Evolutionary conservation across 2,113 vertebrate species (phyloP), one percentile per base, ranked within the genome.

Genomic region (Genyomyrus donnyi): DNA sequence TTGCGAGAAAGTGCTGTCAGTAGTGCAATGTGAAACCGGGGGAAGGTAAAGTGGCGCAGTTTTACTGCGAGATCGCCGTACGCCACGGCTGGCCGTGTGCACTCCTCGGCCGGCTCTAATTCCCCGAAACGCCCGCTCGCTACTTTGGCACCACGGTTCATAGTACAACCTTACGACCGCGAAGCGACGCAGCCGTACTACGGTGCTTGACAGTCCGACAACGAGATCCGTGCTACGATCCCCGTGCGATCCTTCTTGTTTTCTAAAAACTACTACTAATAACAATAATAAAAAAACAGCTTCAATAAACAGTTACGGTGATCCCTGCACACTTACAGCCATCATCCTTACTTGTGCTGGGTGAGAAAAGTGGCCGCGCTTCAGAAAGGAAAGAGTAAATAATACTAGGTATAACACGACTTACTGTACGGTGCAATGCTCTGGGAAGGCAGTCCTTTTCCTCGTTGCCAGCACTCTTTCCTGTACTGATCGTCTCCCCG

Each of bases 391-490:
- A 87, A 92, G 90, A 89, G 66, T 92, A 39, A 86, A 66, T 77
- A 91, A 62, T 91, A 90, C 87, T 66, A 46, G 15, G 85, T 89
- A 91, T 21, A 89, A 62, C 85, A 85, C 31, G 95, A 98, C 97
- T 98, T 98, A 98, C 97, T 97, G 96, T 97, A 91, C 95, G 97
- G 96, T 97, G 96, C 95, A 95, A 93, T 95, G 95, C 95, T 95
- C 95, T 93, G 93, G 90, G 93, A 94, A 92, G 94, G 93, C 95
- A 93, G 93, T 94, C 95, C 93, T 91, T 94, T 94, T 96, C 94
- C 94, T 94, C 94, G 94, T 93, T 95, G 95, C 94, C 95, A 93
- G 93, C 94, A 93, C 94, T 94, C 94, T 95, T 95, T 95, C 95
- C 96, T 94, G 96, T 96, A 96, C 96, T 95, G 96, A 96, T 96